These are phyloP conservation scores for Lymantria dispar DNA, from an alignment of 2,888 invertebrate species.

Conservation along the genomic window DNA sequence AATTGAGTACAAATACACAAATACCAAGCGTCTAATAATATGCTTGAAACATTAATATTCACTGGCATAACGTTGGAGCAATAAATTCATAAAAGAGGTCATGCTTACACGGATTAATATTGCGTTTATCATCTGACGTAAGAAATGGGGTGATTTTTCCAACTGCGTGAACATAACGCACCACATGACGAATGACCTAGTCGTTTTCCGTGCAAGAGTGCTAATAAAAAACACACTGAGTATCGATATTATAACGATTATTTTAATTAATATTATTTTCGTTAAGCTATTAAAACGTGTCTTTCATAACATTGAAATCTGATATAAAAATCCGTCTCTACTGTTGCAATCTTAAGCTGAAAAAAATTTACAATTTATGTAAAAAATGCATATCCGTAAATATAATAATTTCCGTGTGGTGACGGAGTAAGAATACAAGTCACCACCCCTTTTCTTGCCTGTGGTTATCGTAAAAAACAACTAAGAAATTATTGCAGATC, in stretches of 20 bases:
- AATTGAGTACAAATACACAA: conserved; percentile 15
- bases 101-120: conserved; percentile 35
- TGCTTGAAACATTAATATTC: conserved; percentile 10
- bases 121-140: conserved; percentile 31
- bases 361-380: too few relatives aligned
- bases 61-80: conserved; percentile 15
- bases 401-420: too few relatives aligned
- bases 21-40: conserved; percentile 10
- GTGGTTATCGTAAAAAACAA: too few relatives aligned
- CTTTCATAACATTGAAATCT: too few relatives aligned
- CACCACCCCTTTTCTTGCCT: too few relatives aligned
- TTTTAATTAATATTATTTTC: too few relatives aligned
- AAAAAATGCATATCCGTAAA: too few relatives aligned
- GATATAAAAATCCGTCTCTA: too few relatives aligned
- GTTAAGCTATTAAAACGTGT: too few relatives aligned
- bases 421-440: too few relatives aligned
- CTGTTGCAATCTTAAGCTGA: too few relatives aligned
- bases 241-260: background rate
- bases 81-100: conserved; percentile 37
- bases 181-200: conserved; percentile 21
- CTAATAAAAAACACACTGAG: conserved; percentile 13
- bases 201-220: conserved; percentile 10
- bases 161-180: conserved; percentile 25
- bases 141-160: conserved; percentile 31
- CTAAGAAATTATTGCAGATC: too few relatives aligned